phyloP scores from a whole-genome alignment of 2,113 vertebrate genomes.

The Tupaia tana region DNA sequence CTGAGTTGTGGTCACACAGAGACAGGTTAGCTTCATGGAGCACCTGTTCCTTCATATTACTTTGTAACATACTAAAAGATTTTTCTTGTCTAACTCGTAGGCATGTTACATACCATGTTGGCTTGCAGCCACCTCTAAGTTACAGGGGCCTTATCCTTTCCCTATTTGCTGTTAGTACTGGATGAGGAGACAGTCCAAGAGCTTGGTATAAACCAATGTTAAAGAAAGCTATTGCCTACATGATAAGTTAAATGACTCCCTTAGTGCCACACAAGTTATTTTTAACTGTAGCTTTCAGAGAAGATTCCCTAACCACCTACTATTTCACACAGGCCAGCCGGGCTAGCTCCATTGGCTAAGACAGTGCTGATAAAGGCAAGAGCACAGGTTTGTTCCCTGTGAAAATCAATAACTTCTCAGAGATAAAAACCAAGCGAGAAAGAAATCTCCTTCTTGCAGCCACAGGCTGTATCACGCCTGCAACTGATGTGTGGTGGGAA shows the following conservation, averaged over 20 bases:
- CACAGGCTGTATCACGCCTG: background rate
- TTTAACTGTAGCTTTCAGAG: background rate
- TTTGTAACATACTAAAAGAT: rapidly evolving
- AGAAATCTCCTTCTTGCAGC: background rate
- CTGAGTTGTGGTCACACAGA: too few relatives aligned
- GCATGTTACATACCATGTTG: rapidly evolving
- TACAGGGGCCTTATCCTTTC: rapidly evolving
- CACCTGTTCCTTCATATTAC: rapidly evolving
- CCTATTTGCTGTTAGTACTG: background rate
- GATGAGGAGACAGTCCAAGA: too few relatives aligned
- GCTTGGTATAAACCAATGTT: background rate
- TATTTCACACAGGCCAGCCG: rapidly evolving
- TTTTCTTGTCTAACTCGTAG: background rate
- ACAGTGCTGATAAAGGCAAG: background rate
- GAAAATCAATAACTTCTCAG: constrained; percentile 37
- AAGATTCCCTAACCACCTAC: background rate
- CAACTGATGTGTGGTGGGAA: rapidly evolving
- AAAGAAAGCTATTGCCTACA: background rate
- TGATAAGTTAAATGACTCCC: background rate
- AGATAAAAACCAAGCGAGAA: background rate
- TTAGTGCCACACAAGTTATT: background rate
- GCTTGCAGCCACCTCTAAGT: background rate
- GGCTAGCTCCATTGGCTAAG: background rate
- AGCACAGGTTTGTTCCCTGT: constrained; percentile 27
- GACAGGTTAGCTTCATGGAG: rapidly evolving